Evolutionary conservation across 2,797 vertebrate species (phyloP).

Genomic region (Siniperca obscura): DNA sequence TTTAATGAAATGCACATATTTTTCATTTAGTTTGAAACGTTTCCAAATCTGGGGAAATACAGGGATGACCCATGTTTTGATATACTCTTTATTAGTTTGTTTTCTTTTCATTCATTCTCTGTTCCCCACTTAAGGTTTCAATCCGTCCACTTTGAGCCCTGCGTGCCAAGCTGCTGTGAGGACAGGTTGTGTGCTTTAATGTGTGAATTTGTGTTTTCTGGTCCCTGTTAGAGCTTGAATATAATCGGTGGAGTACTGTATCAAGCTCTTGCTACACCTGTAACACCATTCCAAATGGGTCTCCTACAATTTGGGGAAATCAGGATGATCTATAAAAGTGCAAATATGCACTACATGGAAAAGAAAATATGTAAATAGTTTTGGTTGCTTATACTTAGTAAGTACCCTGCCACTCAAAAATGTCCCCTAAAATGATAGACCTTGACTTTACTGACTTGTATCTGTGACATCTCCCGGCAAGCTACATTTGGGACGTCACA

Average conservation of each 20-base stretch:
- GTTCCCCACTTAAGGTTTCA: constrained; percentile 84
- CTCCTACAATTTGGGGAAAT: not conserved
- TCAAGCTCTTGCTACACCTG: not conserved
- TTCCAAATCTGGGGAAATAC: constrained; percentile 90
- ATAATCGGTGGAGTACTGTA: not conserved
- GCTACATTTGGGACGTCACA: no score
- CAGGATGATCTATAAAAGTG: not conserved
- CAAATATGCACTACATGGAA: not conserved
- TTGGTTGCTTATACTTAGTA: no score
- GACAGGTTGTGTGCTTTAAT: constrained; percentile 16
- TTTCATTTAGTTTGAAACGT: constrained; percentile 89
- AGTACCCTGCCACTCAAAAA: no score
- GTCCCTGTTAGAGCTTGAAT: not conserved
- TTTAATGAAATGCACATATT: constrained; percentile 98
- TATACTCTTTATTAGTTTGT: constrained; percentile 92
- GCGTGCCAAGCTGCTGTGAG: constrained; percentile 71
- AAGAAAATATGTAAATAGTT: not conserved
- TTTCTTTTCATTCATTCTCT: constrained; percentile 93
- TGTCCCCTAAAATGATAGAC: no score
- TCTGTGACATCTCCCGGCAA: no score
- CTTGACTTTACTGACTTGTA: no score
- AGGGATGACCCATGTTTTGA: constrained; percentile 88
- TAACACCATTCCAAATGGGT: not conserved
- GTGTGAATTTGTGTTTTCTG: constrained; percentile 31
- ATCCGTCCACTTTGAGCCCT: constrained; percentile 82